phyloP scores from a whole-genome alignment of 1,140 invertebrate species.

The Copidosoma floridanum region DNA sequence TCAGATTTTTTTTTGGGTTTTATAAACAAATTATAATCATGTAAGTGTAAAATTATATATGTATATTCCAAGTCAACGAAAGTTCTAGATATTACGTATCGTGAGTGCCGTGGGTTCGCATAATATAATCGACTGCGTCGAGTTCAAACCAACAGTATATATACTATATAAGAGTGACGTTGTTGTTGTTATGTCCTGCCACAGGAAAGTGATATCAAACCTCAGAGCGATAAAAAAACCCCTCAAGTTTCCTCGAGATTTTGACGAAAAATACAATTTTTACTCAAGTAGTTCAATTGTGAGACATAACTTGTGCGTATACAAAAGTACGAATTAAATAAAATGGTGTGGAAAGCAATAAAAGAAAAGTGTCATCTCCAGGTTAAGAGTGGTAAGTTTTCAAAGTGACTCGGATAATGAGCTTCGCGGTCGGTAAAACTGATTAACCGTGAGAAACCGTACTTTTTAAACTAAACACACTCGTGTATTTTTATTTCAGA shows the following conservation, averaged over 20 bases:
- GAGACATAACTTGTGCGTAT: no score
- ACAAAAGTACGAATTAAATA: no score
- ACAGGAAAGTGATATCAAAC: slow-evolving; percentile 8
- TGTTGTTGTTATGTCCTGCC: background rate
- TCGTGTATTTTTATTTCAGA: slow-evolving; percentile 13
- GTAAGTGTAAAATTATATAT: no score
- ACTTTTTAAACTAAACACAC: no score
- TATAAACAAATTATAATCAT: no score
- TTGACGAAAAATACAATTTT: no score
- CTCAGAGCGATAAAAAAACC: slow-evolving; percentile 18
- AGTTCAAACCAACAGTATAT: no score
- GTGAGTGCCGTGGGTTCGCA: slow-evolving; percentile 7
- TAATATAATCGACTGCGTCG: background rate
- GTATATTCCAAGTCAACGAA: no score
- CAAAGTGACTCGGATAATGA: background rate
- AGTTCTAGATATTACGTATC: slow-evolving; percentile 8
- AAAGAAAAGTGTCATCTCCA: slow-evolving; percentile 36
- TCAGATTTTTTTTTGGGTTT: no score
- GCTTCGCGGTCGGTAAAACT: background rate
- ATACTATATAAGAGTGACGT: slow-evolving; percentile 28
- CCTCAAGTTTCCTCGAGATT: background rate
- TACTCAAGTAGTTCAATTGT: no score
- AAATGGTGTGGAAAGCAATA: slow-evolving; percentile 42
- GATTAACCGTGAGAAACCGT: background rate
- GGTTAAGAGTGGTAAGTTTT: slow-evolving; percentile 34